phyloP scores from a whole-genome alignment of 2,797 vertebrate genomes.

The Rhabdomys pumilio region DNA sequence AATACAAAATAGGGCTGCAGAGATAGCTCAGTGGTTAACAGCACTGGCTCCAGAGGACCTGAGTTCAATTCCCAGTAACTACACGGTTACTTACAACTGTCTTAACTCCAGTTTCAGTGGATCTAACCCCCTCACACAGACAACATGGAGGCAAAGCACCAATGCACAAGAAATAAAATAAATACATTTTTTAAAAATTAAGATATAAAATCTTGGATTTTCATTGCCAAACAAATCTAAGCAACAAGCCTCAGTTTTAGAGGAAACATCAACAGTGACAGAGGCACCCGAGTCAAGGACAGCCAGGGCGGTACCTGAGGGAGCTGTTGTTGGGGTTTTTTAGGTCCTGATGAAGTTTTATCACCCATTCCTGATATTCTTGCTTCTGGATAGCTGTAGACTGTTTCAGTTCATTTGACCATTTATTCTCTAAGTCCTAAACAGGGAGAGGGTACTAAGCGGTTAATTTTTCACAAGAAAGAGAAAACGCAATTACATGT shows the following conservation, averaged over 20 bases:
- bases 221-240: conserved; percentile 10
- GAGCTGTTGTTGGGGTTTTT: conserved; percentile 96
- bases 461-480: neutral
- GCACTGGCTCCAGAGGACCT: neutral
- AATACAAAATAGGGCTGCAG: neutral
- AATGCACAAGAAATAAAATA: neutral
- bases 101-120: neutral
- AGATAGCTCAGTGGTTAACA: neutral
- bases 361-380: conserved; percentile 99
- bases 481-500: neutral
- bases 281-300: neutral
- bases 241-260: conserved; percentile 2
- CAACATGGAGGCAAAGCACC: neutral
- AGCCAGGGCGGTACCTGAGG: conserved; percentile 91
- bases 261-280: conserved; percentile 9
- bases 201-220: neutral
- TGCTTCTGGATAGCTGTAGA: conserved; percentile 97
- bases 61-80: neutral
- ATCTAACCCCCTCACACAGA: neutral
- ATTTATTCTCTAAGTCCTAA: conserved; percentile 97
- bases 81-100: neutral
- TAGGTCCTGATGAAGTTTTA: conserved; percentile 97
- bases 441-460: neutral
- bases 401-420: conserved; percentile 97
- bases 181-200: neutral